Evolutionary conservation across 2,113 vertebrate species (phyloP).

Genomic region (Guaruba guarouba): DNA sequence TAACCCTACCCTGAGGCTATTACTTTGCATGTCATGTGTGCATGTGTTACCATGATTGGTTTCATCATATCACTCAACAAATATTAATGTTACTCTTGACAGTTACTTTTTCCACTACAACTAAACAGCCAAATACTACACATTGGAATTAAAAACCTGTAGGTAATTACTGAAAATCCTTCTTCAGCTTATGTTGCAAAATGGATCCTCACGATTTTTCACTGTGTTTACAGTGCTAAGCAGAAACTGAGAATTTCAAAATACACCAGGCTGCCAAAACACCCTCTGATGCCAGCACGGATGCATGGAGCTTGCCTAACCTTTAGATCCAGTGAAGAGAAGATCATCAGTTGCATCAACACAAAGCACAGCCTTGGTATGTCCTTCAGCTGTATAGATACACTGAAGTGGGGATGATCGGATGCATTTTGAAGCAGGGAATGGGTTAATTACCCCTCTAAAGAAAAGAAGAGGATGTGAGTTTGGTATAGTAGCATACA

Average conservation of each 20-base stretch:
- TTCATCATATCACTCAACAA: not conserved
- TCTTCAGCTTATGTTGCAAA: not conserved
- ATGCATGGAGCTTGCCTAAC: constrained; percentile 61
- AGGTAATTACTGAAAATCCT: not conserved
- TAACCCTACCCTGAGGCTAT: not conserved
- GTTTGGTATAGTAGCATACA: not conserved
- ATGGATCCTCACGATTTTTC: not conserved
- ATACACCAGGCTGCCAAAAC: not conserved
- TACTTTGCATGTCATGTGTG: not conserved
- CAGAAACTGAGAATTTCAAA: not conserved
- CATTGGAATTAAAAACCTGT: not conserved
- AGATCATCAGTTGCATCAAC: constrained; percentile 95
- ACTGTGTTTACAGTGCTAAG: not conserved
- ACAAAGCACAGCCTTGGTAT: constrained; percentile 92
- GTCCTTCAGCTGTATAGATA: constrained; percentile 89
- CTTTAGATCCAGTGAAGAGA: constrained; percentile 98
- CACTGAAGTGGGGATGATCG: constrained; percentile 82
- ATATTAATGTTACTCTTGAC: not conserved
- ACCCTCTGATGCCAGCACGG: not conserved
- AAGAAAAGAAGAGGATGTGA: not conserved
- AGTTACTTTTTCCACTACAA: not conserved
- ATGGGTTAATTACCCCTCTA: constrained; percentile 92
- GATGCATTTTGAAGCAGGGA: constrained; percentile 75
- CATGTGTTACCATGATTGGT: not conserved
- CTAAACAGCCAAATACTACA: not conserved